Conservation (phyloP, 2,113 vertebrate genomes). For the Thinocorus orbignyianus region DNA sequence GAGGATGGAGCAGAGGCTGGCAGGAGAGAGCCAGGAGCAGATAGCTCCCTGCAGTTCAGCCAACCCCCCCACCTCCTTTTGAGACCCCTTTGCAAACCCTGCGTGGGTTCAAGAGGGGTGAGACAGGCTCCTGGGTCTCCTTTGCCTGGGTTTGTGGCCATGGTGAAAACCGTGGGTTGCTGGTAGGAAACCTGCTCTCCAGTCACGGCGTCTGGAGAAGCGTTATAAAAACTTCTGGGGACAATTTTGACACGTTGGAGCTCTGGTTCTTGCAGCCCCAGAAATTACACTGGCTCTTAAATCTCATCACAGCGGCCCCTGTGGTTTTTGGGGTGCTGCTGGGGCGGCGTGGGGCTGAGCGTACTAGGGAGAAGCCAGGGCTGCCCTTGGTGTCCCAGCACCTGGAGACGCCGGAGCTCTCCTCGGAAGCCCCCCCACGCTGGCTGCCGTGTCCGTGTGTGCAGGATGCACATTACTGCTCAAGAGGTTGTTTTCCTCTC, state of each 20-base stretch:
- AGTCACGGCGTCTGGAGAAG: neutral
- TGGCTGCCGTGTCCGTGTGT: neutral
- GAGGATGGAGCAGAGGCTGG: neutral
- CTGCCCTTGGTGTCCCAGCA: fast-evolving
- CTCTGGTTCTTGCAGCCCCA: neutral
- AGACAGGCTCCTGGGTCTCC: neutral
- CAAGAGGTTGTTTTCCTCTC: neutral
- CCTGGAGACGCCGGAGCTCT: neutral
- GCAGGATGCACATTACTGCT: neutral
- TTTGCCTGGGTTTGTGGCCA: neutral
- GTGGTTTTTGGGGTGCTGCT: neutral
- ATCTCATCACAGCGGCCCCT: no score
- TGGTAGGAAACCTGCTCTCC: neutral
- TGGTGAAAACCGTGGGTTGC: neutral
- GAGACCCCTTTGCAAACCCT: neutral
- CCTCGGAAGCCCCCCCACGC: fast-evolving
- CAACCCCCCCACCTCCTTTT: neutral
- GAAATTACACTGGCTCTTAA: fast-evolving
- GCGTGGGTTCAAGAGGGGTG: neutral
- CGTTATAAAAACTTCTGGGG: neutral
- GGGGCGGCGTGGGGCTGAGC: fast-evolving
- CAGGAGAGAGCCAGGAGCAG: neutral
- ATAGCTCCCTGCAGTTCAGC: neutral
- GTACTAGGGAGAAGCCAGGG: fast-evolving
- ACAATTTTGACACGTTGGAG: fast-evolving